phyloP scores from a whole-genome alignment of 2,797 vertebrate genomes.

The Falco novaeseelandiae region DNA sequence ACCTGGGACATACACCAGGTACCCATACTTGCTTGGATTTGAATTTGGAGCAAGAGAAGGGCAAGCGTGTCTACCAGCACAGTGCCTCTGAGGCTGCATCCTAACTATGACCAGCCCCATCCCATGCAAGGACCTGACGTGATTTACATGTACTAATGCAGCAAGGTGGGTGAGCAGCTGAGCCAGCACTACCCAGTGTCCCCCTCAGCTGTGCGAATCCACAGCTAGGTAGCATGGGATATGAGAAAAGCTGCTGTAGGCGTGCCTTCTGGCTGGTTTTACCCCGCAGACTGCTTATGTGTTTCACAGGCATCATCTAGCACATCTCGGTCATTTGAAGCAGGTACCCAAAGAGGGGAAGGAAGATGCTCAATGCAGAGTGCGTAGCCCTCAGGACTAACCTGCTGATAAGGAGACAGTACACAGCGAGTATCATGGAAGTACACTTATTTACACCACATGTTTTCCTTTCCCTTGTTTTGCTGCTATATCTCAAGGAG shows the following conservation, averaged over 20 bases:
- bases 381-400: background rate
- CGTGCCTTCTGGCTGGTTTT: background rate
- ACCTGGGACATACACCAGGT: background rate
- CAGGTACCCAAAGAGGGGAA: background rate
- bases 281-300: background rate
- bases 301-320: accelerated
- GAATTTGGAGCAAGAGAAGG: background rate
- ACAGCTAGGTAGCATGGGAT: too few relatives aligned
- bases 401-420: background rate
- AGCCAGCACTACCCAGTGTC: background rate
- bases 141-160: background rate
- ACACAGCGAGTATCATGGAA: background rate
- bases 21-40: background rate
- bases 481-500: background rate
- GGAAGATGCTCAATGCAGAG: background rate
- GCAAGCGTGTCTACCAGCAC: background rate
- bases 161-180: accelerated
- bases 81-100: background rate
- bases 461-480: background rate
- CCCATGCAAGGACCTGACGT: accelerated
- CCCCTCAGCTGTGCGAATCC: background rate
- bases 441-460: background rate
- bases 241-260: background rate
- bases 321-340: background rate
- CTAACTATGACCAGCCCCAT: background rate